Evolutionary conservation across 2,113 vertebrate genomes (phyloP), one percentile per base, ranked within the genome.

Genomic region (Seriola aureovittata): DNA sequence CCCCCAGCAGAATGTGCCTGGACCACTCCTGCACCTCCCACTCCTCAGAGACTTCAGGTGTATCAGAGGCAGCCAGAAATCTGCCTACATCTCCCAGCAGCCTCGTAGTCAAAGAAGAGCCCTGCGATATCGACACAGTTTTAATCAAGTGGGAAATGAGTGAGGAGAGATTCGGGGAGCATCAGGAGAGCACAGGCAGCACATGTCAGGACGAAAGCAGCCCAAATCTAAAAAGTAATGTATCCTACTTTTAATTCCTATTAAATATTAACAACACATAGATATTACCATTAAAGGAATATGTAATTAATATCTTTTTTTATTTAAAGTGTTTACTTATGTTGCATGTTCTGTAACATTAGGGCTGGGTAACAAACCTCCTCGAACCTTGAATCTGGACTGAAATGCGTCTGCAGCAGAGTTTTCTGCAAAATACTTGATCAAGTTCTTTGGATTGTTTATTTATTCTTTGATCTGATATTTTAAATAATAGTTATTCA

Each of bases 71-170:
- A 4, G 21, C 29, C 36, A 54, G 64, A 42, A 75, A 80, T 8
- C 59, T 36, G 34, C 73, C 75, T 0, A 2, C 40, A 0, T 78
- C 88, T 74, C 88, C 91, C 74, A 63, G 84, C 85, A 55, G 70
- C 79, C 38, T 86, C 3, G 44, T 57, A 1, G 40, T 91, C 75
- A 94, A 93, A 42, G 86, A 92, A 19, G 93, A 94, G 77, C 91
- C 90, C 0, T 89, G 87, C 21, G 87, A 93, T 3, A 32, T 83
- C 0, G 77, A 88, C 25, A 3, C 87, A 0, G 74, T 92, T 7
- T 38, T 89, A 2, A 85, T 94, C 75, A 82, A 94, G 57, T 89
- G 85, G 91, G 92, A 92, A 52, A 80, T 88, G 87, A 89, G 74
- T 10, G 91, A 92, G 3, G 90, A 90, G 38, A 73, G 75, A 17